Percentiles rank a stretch among this genome's conserved stretches.
Conservation (phyloP, 2,797 vertebrate species). For the Cirrhinus mrigala region DNA sequence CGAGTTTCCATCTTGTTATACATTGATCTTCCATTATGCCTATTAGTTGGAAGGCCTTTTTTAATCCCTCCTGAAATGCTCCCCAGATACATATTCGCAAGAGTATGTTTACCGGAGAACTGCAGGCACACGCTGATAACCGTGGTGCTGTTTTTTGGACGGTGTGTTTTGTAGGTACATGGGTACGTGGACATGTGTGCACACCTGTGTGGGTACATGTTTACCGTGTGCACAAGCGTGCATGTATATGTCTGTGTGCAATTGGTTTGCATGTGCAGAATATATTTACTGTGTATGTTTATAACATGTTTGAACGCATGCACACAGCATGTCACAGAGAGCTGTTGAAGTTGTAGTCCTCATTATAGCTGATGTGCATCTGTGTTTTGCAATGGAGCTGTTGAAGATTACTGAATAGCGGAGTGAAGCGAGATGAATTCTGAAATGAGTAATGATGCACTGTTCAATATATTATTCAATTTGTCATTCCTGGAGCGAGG, state of each 20-base stretch:
- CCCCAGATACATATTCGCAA: slow-evolving; percentile 84
- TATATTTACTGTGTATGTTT: not conserved
- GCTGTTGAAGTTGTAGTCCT: slow-evolving; percentile 20
- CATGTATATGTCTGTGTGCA: slow-evolving; percentile 28
- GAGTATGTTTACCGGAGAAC: slow-evolving; percentile 73
- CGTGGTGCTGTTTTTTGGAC: slow-evolving; percentile 2
- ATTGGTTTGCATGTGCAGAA: slow-evolving; percentile 31
- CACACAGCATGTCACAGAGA: not conserved
- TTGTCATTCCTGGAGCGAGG: slow-evolving; percentile 49
- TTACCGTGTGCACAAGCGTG: not conserved
- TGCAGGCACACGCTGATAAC: slow-evolving; percentile 34
- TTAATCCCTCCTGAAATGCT: slow-evolving; percentile 87
- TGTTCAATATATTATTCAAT: slow-evolving; percentile 61
- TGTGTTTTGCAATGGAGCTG: slow-evolving; percentile 53
- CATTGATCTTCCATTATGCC: slow-evolving; percentile 89
- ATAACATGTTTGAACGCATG: slow-evolving; percentile 10
- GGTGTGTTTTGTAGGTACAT: slow-evolving; percentile 14
- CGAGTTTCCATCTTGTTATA: slow-evolving; percentile 84
- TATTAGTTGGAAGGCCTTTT: slow-evolving; percentile 89
- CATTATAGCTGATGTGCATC: slow-evolving; percentile 51
- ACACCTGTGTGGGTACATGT: slow-evolving; percentile 8
- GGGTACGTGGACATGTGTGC: slow-evolving; percentile 26
- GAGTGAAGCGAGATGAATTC: slow-evolving; percentile 53
- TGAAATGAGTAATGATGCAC: slow-evolving; percentile 60
- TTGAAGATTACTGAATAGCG: slow-evolving; percentile 52